Conservation (phyloP, 2,888 invertebrate genomes). For the Amblyteles armatorius region DNA sequence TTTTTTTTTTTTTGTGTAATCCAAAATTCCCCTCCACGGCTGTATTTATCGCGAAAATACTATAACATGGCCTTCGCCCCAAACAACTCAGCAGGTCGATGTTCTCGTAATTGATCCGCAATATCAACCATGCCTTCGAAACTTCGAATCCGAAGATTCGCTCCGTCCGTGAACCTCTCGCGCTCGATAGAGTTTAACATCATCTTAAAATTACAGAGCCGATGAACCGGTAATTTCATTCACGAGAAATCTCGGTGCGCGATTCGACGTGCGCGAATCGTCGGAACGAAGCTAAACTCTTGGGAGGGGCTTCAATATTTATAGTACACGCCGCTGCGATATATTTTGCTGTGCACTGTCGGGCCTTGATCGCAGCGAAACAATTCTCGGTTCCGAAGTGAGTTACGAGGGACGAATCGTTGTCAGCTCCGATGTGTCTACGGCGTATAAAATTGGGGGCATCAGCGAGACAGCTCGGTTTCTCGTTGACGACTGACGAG, state of each 20-base stretch:
- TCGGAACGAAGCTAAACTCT: conserved; percentile 39
- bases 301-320: conserved; percentile 44
- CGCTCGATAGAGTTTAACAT: conserved; percentile 9
- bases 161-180: background rate
- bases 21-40: too few relatives aligned
- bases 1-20: too few relatives aligned
- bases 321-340: conserved; percentile 28
- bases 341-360: background rate
- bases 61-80: too few relatives aligned
- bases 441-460: conserved; percentile 7
- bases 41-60: too few relatives aligned
- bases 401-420: conserved; percentile 48
- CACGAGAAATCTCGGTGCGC: conserved; percentile 48
- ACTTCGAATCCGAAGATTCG: too few relatives aligned
- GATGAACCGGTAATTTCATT: conserved; percentile 55
- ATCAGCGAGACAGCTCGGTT: conserved; percentile 47
- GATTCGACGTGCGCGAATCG: conserved; percentile 46
- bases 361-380: conserved; percentile 50
- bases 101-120: too few relatives aligned
- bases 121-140: too few relatives aligned
- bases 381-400: conserved; percentile 46
- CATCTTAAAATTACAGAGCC: conserved; percentile 53
- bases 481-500: conserved; percentile 57
- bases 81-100: too few relatives aligned
- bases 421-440: conserved; percentile 16